These are phyloP conservation scores for Deilephila elpenor DNA, from an alignment of 2,888 invertebrate species.

Conservation along the genomic window DNA sequence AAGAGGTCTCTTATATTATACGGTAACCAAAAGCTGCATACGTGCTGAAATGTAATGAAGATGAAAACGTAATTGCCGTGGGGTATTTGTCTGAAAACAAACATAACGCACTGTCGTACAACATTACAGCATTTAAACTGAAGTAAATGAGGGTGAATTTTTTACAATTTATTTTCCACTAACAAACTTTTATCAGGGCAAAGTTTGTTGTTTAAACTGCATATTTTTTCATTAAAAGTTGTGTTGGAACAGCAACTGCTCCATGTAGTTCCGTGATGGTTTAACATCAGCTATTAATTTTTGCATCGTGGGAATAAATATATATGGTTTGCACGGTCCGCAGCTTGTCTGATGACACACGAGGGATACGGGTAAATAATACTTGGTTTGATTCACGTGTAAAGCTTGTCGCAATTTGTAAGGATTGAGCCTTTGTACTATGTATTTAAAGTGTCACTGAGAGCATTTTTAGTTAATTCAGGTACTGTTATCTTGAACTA, in stretches of 20 bases:
- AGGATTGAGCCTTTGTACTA: too few relatives aligned
- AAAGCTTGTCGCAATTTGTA: too few relatives aligned
- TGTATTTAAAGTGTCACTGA: too few relatives aligned
- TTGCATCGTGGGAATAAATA: neutral
- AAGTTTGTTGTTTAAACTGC: neutral
- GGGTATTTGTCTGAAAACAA: too few relatives aligned
- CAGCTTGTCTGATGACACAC: neutral
- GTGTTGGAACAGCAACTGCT: neutral
- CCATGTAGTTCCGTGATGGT: neutral
- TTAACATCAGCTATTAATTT: conserved; percentile 3
- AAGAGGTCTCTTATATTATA: too few relatives aligned
- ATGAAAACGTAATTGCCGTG: too few relatives aligned
- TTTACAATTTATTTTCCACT: conserved; percentile 13
- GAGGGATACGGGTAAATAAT: neutral
- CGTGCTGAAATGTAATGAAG: too few relatives aligned
- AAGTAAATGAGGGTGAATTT: neutral
- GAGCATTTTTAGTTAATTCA: too few relatives aligned
- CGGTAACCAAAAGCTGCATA: too few relatives aligned
- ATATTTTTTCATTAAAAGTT: conserved; percentile 12
- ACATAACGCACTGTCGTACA: neutral
- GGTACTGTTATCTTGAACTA: too few relatives aligned
- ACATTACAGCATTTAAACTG: neutral
- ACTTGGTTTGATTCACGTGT: too few relatives aligned
- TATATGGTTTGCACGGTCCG: neutral
- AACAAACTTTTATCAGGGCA: conserved; percentile 1